phyloP scores from a whole-genome alignment of 2,888 invertebrate genomes.

The Perdita meconis region DNA sequence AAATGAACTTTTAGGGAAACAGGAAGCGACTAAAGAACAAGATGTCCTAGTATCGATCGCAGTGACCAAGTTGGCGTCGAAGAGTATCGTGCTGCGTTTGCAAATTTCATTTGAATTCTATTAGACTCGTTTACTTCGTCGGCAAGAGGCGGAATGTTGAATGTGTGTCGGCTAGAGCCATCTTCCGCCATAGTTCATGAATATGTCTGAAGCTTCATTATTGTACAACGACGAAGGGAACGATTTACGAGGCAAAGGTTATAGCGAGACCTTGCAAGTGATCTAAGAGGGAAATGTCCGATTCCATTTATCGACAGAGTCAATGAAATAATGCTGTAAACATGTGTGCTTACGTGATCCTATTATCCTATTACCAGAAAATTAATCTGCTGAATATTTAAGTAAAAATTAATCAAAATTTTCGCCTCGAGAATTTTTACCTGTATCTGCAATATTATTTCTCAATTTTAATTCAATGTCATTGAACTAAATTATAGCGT shows the following conservation, averaged over 20 bases:
- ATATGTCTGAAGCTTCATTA: conserved; percentile 25
- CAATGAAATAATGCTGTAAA: too few species aligned
- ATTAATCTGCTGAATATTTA: too few species aligned
- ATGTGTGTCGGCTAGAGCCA: conserved; percentile 20
- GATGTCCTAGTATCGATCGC: conserved; percentile 8
- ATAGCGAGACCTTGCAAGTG: conserved; percentile 5
- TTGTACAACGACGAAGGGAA: neutral
- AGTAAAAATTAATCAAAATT: neutral
- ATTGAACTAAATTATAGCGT: neutral
- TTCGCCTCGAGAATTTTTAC: neutral
- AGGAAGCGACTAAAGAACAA: neutral
- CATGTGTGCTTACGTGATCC: neutral
- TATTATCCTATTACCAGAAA: too few species aligned
- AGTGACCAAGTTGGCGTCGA: neutral
- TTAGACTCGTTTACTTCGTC: conserved; percentile 29
- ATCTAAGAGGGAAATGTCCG: conserved; percentile 1
- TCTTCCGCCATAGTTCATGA: conserved; percentile 23
- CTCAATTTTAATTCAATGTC: neutral
- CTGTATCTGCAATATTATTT: neutral
- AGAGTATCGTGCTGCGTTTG: conserved; percentile 37
- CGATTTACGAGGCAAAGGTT: conserved; percentile 6
- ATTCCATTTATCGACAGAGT: neutral
- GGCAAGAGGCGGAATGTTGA: conserved; percentile 21
- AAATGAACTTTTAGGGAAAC: conserved; percentile 23
- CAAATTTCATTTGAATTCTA: conserved; percentile 50